Evolutionary conservation across 1,140 invertebrate species (phyloP), one percentile per base, ranked within the genome.

Genomic region (Aphelinus certus): DNA sequence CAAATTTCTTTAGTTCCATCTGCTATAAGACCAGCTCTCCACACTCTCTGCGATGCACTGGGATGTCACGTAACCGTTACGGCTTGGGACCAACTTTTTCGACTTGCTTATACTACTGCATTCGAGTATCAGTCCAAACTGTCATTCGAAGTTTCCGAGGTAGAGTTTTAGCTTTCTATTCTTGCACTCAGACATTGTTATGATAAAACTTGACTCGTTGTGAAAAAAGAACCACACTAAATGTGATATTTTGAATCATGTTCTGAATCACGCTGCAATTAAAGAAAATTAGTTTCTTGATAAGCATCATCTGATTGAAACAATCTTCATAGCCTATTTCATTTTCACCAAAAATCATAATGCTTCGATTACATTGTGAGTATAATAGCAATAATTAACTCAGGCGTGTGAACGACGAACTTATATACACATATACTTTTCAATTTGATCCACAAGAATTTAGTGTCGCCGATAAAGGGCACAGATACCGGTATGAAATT

Each of bases 81-180:
- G 3, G 91, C 90, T 49, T 95, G 93, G 93, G 94, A 95, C 82
- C 90, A 92, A 79, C 87, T 91, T 70, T 95, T 95, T 81, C 88
- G 92, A 85, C 60, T 86, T 55, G 88, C 88, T n/a, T 85, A 86
- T 58, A 85, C 81, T 7, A 80, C 81, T 7, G 78, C 82, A 7
- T 86, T 85, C 55, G 75, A 83, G 2, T 84, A 78, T 49, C 65
- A 72, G 47, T 86, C 83, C n/a, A 82, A 75, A 62, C 73, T 79
- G 1, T 79, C 76, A 1, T 75, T 76, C 1, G 70, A 71, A 64
- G 57, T 73, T 63, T 76, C 26, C 3, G 66, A 75, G 61, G 72
- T 75, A 55, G 6, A 43, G 9, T 63, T 66, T 65, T 51, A 64
- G 3, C 3, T 4, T 66, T 26, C 56, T 66, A 3, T 66, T 45